Evolutionary conservation across 2,888 invertebrate genomes (phyloP).

Genomic region (Dendrolimus houi): DNA sequence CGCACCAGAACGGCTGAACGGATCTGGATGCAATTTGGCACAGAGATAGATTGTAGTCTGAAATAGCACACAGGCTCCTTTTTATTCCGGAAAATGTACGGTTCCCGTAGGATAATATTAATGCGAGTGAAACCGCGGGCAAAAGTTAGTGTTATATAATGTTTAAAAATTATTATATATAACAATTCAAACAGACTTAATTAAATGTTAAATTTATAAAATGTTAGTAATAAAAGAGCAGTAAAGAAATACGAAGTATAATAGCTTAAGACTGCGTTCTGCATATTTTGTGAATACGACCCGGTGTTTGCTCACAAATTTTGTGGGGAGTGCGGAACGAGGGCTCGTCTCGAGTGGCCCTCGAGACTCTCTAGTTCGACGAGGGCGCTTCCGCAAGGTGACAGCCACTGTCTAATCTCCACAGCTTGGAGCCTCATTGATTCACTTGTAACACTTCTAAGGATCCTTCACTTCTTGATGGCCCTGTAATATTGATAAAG

Average conservation of each 20-base stretch:
- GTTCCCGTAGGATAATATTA: no score
- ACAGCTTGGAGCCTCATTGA: slow-evolving; percentile 46
- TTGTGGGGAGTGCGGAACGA: slow-evolving; percentile 31
- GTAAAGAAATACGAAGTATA: slow-evolving; percentile 22
- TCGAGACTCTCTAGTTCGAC: slow-evolving; percentile 38
- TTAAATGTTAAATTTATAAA: no score
- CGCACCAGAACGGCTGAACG: no score
- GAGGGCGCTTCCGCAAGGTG: slow-evolving; percentile 50
- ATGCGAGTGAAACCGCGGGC: no score
- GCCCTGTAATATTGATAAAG: slow-evolving; percentile 1
- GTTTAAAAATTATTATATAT: no score
- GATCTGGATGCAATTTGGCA: no score
- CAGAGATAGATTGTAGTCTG: no score
- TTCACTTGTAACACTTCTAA: slow-evolving; percentile 28
- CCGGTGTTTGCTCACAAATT: slow-evolving; percentile 58
- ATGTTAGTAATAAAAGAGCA: slow-evolving; percentile 9
- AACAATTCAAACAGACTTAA: no score
- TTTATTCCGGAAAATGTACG: no score
- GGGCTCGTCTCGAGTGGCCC: slow-evolving; percentile 58
- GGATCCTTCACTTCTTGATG: background rate
- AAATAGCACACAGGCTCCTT: no score
- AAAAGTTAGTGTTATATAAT: no score
- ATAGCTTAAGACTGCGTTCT: slow-evolving; percentile 24
- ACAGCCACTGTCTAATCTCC: slow-evolving; percentile 62
- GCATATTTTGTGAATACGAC: slow-evolving; percentile 44